These are phyloP conservation scores for Bursaphelenchus okinawaensis DNA, from an alignment of 2,888 invertebrate species.

Conservation along the genomic window DNA sequence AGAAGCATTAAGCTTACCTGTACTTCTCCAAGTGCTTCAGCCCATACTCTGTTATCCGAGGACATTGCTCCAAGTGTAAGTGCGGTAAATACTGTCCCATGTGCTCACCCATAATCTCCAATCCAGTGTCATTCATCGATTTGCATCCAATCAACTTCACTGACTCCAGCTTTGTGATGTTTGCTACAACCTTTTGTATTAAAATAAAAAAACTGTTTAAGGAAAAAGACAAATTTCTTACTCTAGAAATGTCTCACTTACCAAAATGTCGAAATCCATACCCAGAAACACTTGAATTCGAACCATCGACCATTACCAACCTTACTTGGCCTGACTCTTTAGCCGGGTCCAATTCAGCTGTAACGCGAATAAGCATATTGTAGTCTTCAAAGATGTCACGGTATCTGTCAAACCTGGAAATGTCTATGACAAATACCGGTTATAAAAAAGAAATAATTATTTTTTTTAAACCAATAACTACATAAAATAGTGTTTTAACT, in stretches of 20 bases:
- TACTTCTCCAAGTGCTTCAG: constrained; percentile 37
- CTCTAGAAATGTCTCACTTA: constrained; percentile 7
- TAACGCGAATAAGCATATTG: constrained; percentile 37
- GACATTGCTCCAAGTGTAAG: constrained; percentile 37
- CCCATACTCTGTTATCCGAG: constrained; percentile 42
- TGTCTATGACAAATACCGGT: no score
- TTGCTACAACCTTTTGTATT: constrained; percentile 1
- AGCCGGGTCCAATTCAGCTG: constrained; percentile 42
- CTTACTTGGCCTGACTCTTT: constrained; percentile 33
- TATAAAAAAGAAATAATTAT: no score
- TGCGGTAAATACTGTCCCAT: constrained; percentile 32
- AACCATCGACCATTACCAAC: constrained; percentile 33
- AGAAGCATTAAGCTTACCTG: constrained; percentile 26
- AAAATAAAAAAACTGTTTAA: neutral
- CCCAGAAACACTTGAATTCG: constrained; percentile 40
- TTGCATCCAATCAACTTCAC: constrained; percentile 40
- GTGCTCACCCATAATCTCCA: constrained; percentile 41
- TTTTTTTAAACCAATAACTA: no score
- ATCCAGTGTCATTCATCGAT: constrained; percentile 42
- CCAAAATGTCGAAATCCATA: constrained; percentile 44
- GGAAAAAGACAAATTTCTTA: neutral
- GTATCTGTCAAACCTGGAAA: constrained; percentile 30
- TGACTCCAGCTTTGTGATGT: constrained; percentile 28
- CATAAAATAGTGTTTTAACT: no score
- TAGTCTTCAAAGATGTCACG: constrained; percentile 40